Conservation (phyloP, 2,888 invertebrate genomes). For the Dastarcus helophoroides region DNA sequence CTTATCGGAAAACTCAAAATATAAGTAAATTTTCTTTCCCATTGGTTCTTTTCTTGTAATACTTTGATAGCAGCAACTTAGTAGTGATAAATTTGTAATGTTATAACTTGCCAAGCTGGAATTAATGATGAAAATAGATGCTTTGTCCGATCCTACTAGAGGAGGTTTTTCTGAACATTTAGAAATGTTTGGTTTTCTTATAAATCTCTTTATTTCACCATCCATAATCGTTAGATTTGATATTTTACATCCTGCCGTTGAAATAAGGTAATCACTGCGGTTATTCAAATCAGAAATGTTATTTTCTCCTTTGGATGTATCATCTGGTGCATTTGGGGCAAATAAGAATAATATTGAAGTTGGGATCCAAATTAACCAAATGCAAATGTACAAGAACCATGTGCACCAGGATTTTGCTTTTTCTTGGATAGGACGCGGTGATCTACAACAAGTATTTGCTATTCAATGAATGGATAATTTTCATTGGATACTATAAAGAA, state of each 20-base stretch:
- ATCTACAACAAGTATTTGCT: too few relatives aligned
- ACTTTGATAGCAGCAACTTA: constrained; percentile 50
- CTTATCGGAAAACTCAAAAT: constrained; percentile 37
- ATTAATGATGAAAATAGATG: constrained; percentile 45
- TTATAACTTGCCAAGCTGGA: constrained; percentile 41
- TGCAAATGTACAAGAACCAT: too few relatives aligned
- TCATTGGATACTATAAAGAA: too few relatives aligned
- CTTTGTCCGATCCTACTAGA: constrained; percentile 46
- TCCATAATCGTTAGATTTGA: constrained; percentile 53
- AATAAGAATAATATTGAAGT: too few relatives aligned
- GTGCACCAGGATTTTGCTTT: too few relatives aligned
- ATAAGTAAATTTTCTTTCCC: constrained; percentile 40
- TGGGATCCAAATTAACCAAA: too few relatives aligned
- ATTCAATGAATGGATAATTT: too few relatives aligned
- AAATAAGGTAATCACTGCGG: too few relatives aligned
- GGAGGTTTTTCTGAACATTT: constrained; percentile 45
- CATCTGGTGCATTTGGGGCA: too few relatives aligned
- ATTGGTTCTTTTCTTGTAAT: constrained; percentile 45
- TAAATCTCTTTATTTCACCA: constrained; percentile 42
- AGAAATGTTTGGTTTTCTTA: constrained; percentile 37
- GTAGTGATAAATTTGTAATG: constrained; percentile 34
- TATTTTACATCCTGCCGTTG: constrained; percentile 56
- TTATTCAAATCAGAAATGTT: too few relatives aligned
- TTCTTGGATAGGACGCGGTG: too few relatives aligned
- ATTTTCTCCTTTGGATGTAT: too few relatives aligned